Evolutionary conservation across 2,113 vertebrate genomes (phyloP).

Genomic region (Coturnix japonica): DNA sequence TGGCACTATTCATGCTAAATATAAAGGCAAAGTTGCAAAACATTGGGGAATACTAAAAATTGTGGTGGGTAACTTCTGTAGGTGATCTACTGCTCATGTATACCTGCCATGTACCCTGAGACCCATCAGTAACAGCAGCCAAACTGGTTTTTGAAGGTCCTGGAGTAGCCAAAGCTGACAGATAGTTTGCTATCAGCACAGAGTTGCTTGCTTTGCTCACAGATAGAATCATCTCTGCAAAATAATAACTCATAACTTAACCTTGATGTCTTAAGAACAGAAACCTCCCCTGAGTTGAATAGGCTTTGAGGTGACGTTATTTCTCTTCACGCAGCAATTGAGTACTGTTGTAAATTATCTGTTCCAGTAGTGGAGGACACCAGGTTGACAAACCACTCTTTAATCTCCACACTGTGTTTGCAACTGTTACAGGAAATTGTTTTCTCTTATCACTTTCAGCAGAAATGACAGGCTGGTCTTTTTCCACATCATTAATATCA

Average conservation of each 20-base stretch:
- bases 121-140: not conserved
- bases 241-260: not conserved
- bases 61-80: not conserved
- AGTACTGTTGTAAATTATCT: not conserved
- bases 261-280: not conserved
- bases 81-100: not conserved
- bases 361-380: not conserved
- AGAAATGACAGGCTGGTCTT: slow-evolving; percentile 2
- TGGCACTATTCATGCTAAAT: not conserved
- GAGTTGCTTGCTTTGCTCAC: not conserved
- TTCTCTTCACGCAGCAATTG: not conserved
- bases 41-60: not conserved
- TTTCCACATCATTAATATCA: not conserved
- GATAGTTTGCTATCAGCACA: not conserved
- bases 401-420: not conserved
- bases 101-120: not conserved
- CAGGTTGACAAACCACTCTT: not conserved
- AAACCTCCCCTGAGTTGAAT: not conserved
- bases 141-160: not conserved
- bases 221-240: not conserved
- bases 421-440: not conserved
- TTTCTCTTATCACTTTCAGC: not conserved
- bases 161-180: not conserved
- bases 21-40: not conserved
- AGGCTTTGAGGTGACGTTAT: not conserved